Conservation (phyloP, 2,888 invertebrate genomes). For the Chrysolina americana region DNA sequence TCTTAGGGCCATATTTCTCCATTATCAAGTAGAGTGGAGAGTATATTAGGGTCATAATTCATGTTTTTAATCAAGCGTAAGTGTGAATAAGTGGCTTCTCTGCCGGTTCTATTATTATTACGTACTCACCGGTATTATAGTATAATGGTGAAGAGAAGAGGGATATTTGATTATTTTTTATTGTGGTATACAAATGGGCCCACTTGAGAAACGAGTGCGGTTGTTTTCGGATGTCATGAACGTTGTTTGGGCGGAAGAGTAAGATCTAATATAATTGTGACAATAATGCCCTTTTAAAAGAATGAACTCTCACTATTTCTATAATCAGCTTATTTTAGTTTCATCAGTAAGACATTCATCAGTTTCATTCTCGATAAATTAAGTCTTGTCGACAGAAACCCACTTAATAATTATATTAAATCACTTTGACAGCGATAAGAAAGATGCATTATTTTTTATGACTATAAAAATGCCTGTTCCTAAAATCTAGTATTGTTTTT, state of each 20-base stretch:
- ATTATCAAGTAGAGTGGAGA: conserved; percentile 43
- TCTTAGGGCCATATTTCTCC: conserved; percentile 48
- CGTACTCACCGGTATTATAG: conserved; percentile 25
- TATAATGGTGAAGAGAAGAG: conserved; percentile 21
- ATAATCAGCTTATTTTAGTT: too few relatives aligned
- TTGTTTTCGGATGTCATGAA: conserved; percentile 7
- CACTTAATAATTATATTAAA: too few relatives aligned
- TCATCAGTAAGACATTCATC: too few relatives aligned
- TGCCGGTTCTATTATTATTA: conserved; percentile 45
- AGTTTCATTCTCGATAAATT: too few relatives aligned
- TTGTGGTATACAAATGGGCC: conserved; percentile 8
- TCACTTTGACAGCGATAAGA: too few relatives aligned
- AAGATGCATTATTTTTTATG: too few relatives aligned
- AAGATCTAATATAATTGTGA: neutral
- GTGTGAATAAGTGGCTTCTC: conserved; percentile 53
- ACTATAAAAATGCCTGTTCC: too few relatives aligned
- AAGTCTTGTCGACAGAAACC: too few relatives aligned
- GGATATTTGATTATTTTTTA: conserved; percentile 30
- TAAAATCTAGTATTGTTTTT: too few relatives aligned
- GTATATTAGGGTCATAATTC: conserved; percentile 52
- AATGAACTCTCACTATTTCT: too few relatives aligned
- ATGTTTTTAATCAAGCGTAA: conserved; percentile 56
- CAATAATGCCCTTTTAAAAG: neutral
- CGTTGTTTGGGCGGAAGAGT: neutral
- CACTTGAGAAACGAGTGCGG: conserved; percentile 10